phyloP scores from a whole-genome alignment of 2,113 vertebrate species.

The Fulica atra region DNA sequence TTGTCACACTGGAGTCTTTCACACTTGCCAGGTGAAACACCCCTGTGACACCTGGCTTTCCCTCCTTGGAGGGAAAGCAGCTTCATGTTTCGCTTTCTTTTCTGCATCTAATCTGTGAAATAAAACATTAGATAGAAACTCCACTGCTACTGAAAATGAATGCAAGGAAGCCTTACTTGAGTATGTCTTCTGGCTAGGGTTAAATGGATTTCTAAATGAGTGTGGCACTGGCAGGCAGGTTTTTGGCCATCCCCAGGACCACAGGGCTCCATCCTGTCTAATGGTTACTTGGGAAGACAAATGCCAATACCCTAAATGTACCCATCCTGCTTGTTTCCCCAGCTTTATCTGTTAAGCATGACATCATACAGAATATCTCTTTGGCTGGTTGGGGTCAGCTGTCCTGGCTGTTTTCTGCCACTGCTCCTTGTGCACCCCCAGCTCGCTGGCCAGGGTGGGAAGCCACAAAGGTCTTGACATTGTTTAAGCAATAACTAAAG shows the following conservation, averaged over 20 bases:
- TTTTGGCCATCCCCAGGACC: background rate
- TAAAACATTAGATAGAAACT: background rate
- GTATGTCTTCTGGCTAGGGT: background rate
- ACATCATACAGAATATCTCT: no score
- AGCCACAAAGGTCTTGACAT: background rate
- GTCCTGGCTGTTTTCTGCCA: rapidly evolving
- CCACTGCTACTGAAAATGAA: background rate
- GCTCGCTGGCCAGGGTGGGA: rapidly evolving
- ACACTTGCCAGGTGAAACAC: background rate
- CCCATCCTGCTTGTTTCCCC: background rate
- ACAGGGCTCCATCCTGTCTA: rapidly evolving
- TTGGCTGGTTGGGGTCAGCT: background rate
- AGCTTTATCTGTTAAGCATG: no score
- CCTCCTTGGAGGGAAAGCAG: background rate
- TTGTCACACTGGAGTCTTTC: background rate
- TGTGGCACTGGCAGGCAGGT: rapidly evolving
- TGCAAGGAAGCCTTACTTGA: background rate
- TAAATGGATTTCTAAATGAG: background rate
- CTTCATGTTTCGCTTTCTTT: background rate
- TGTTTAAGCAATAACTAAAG: background rate
- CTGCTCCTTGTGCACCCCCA: background rate
- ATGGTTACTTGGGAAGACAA: background rate
- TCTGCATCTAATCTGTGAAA: background rate
- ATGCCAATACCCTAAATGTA: rapidly evolving
- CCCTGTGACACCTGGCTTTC: background rate